phyloP scores from a whole-genome alignment of 2,888 invertebrate genomes.

The Melanchra persicariae region DNA sequence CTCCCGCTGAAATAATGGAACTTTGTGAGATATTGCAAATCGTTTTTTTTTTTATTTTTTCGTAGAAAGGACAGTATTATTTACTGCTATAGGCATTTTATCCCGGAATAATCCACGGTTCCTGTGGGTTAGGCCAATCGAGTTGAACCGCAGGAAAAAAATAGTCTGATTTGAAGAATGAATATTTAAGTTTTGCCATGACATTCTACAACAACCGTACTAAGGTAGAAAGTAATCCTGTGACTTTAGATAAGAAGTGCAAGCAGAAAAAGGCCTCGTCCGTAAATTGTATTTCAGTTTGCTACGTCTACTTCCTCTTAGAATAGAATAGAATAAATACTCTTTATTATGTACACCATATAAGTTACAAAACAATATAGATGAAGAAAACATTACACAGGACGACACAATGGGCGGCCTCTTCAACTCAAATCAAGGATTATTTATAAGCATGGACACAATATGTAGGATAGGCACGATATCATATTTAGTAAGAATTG shows the following conservation, averaged over 20 bases:
- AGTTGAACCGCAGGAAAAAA: background rate
- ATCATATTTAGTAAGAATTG: background rate
- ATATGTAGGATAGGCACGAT: background rate
- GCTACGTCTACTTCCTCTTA: constrained; percentile 10
- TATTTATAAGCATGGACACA: constrained; percentile 1
- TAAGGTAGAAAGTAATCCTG: constrained; percentile 7
- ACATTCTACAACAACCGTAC: background rate
- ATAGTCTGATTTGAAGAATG: background rate
- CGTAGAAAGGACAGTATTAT: background rate
- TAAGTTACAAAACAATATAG: too few species aligned
- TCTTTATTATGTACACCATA: too few species aligned
- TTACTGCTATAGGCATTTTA: background rate
- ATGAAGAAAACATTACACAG: too few species aligned
- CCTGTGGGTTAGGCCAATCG: too few species aligned
- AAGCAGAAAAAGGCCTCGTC: constrained; percentile 20
- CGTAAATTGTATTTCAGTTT: constrained; percentile 7
- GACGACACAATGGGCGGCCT: too few species aligned
- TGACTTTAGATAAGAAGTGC: constrained; percentile 9
- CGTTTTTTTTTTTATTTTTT: background rate
- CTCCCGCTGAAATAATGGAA: constrained; percentile 79
- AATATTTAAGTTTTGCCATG: background rate
- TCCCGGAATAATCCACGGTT: background rate
- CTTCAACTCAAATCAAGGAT: constrained; percentile 6
- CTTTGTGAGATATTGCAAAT: background rate
- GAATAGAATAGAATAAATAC: too few species aligned